A percentile compares a stretch with the other conserved stretches of the same genome.
Evolutionary conservation across 2,113 vertebrate genomes (phyloP).

Genomic region (Glaucomys volans): DNA sequence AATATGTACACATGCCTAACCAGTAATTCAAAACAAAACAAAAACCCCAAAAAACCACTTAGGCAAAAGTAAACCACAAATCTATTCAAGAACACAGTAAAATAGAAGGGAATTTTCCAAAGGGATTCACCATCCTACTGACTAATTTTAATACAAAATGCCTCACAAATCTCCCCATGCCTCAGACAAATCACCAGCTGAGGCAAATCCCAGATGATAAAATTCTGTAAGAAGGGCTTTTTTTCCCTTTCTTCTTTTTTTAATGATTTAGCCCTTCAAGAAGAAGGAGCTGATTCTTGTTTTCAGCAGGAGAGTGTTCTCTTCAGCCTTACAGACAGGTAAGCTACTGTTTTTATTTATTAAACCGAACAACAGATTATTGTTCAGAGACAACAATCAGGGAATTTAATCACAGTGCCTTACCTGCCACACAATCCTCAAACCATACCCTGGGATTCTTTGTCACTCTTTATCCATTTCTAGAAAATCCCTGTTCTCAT

Average conservation of each 20-base stretch:
- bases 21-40: slow-evolving; percentile 51
- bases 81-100: slow-evolving; percentile 42
- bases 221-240: slow-evolving; percentile 88
- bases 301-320: slow-evolving; percentile 92
- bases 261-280: slow-evolving; percentile 95
- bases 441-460: slow-evolving; percentile 84
- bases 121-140: slow-evolving; percentile 81
- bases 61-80: slow-evolving; percentile 65
- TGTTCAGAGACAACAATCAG: slow-evolving; percentile 89
- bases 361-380: too few species aligned
- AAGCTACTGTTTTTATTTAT: too few species aligned
- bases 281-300: slow-evolving; percentile 93
- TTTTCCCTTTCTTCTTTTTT: slow-evolving; percentile 86
- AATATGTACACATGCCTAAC: neutral
- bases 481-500: slow-evolving; percentile 64
- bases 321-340: slow-evolving; percentile 88
- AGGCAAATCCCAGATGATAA: slow-evolving; percentile 91
- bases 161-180: slow-evolving; percentile 84
- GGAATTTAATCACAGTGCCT: slow-evolving; percentile 90
- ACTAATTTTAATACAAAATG: slow-evolving; percentile 86
- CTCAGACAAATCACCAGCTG: slow-evolving; percentile 84
- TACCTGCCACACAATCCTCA: slow-evolving; percentile 82
- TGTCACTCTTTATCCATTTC: slow-evolving; percentile 74
- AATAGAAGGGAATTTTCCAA: slow-evolving; percentile 80
- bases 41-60: slow-evolving; percentile 71